Evolutionary conservation across 2,888 invertebrate species (phyloP), one percentile per base, ranked within the genome.

Genomic region (Drosophila greeni): DNA sequence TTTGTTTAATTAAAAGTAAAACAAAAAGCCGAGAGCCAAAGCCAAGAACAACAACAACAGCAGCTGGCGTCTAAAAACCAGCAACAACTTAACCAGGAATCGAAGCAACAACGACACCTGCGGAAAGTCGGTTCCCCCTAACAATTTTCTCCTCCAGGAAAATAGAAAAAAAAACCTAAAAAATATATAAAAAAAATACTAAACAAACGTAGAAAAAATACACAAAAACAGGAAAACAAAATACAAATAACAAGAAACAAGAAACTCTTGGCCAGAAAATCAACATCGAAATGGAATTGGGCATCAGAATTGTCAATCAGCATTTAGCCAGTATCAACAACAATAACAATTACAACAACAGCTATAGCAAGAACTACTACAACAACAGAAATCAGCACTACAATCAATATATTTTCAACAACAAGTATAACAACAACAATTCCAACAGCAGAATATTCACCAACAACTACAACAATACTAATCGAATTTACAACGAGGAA

Each of bases 211-310:
- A 24, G n/a, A 20, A 23, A 40, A 39, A 16, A 48, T n/a, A 29
- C 20, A 14, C 9, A 37, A 16, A 16, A 36, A 8, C 3, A 5
- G 4, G 3, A 37, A 40, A 20, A 5, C 4, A 34, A 16, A 56
- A 37, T 37, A 31, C 18, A 37, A 56, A 52, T 53, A 54, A 29
- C 9, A 34, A 14, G 42, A 7, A 42, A 42, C 18, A 20, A 40
- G 20, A 48, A 48, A 52, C 23, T 29, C 65, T 70, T 51, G 43
- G 29, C 18, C 42, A 56, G 49, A 29, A 60, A 24, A 57, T 43
- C 54, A 83, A 71, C 81, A 80, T 77, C 78, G 78, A 80, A 78
- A 78, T 78, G 78, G 84, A 78, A 78, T 77, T 77, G 47, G 70
- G 61, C 78, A 77, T 80, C 67, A 70, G 54, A 60, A 69, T 73